Base-by-base conservation (phyloP, 2,888 invertebrate species). In the Agrotis segetum region DNA sequence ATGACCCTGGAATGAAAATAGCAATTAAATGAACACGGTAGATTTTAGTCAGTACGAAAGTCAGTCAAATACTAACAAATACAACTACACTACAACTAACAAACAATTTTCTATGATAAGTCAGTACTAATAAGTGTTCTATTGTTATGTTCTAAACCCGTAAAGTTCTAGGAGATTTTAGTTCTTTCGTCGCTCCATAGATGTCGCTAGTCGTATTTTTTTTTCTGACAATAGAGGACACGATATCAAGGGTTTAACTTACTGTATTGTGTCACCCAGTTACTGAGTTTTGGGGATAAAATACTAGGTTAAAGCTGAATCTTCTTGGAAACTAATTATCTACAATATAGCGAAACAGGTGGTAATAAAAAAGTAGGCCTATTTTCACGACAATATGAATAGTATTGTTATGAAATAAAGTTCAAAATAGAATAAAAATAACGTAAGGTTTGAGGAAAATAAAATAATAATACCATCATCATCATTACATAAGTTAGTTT, bases 401-500 rank as follows among this genome's bases (percentile, higher is more conserved):
- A 13, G 50, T 4, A 50, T 19, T 50, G 3, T 17, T 19, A 47
- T 17, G 7, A 6, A 34, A 34, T 40, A 11, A 40, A 40, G 17
- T 34, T 3, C 21, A 63, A 46, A 65, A 44, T 16, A 7, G 3
- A 4, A 44, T 29, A 29, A 7, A 2, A 4, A 44, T 29, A 29
- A 16, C 46, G 46, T 4, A 19, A 17, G 46, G 29, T 21, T 17
- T 34, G 4, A 19, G 19, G 14, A 60, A 46, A 47, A 16, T 11
- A n/a, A 56, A n/a, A 19, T 29, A 50, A 74, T 40, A 64, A 44
- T 21, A 17, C 21, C 17, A 9, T 63, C 52, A 53, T 60, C n/a
- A n/a, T n/a, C n/a, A n/a, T n/a, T 40, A 53, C 13, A 16, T 47
- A 47, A 9, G 44, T 46, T 17, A 34, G 44, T 47, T 63, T 14